These are phyloP conservation scores for Protobothrops mucrosquamatus DNA, from an alignment of 2,113 vertebrate species.

Conservation along the genomic window DNA sequence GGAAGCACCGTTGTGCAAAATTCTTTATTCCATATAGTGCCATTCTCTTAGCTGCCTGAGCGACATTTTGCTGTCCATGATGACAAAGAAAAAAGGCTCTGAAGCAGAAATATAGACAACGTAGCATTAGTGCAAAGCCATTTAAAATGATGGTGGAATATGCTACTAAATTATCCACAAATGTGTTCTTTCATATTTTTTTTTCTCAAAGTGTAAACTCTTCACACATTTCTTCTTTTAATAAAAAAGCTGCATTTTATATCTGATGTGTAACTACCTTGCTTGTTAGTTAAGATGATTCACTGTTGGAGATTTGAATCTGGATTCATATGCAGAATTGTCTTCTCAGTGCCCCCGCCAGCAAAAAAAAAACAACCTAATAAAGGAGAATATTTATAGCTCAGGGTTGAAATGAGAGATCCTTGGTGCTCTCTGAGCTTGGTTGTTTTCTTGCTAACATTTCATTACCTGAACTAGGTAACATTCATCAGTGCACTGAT, in stretches of 20 bases:
- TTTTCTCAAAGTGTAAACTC: background rate
- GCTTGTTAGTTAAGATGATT: background rate
- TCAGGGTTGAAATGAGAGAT: background rate
- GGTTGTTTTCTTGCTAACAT: background rate
- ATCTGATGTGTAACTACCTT: background rate
- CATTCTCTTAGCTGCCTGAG: background rate
- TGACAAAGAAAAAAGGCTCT: background rate
- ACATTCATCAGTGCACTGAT: background rate
- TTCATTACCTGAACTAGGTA: background rate
- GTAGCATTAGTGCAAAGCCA: background rate
- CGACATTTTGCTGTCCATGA: background rate
- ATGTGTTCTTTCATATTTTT: background rate
- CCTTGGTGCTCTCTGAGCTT: background rate
- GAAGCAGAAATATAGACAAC: background rate
- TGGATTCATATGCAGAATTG: background rate
- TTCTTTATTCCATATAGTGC: background rate
- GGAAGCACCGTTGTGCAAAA: background rate
- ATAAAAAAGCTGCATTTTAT: background rate
- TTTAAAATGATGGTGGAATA: background rate
- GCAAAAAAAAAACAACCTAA: background rate
- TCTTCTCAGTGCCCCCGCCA: background rate
- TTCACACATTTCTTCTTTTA: background rate
- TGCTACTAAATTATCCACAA: background rate
- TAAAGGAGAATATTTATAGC: background rate
- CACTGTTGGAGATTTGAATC: background rate